Base-by-base conservation (phyloP, 2,113 vertebrate genomes). In the Platysternon megacephalum region DNA sequence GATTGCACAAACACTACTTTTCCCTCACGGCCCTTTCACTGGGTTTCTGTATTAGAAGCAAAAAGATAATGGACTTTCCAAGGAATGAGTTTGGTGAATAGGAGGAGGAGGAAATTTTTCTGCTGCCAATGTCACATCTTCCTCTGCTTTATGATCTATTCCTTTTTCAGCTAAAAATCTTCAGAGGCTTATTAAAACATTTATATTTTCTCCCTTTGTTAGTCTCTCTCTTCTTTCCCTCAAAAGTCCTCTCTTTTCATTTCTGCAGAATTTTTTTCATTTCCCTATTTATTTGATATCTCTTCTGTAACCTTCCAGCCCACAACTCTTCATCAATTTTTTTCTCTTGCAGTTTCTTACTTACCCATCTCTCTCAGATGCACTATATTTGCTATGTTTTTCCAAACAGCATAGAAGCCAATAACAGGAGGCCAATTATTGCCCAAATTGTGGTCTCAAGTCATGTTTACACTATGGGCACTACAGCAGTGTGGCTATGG, bases 371-470 rank as follows among this genome's bases (percentile, higher is more conserved):
- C 39, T 86, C 14, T 28, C 61, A 44, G 5, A 3, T 48, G 21
- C 6, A 16, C 2, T 48, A 16, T 52, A 28, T 16, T 35, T 61
- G 51, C 19, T 48, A 14, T 0, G 0, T 46, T 5, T 49, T 90
- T 90, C 46, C 19, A 46, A 84, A 16, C 7, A 83, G 11, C 8
- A 5, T 8, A 46, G 19, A 88, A 78, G 2, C 3, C 3, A 26
- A 6, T 32, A 76, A 65, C 32, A 16, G 65, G n/a, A 12, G 2
- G 0, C n/a, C n/a, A n/a, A n/a, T n/a, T 13, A 39, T 1, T 0
- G 3, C 1, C 2, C 3, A 74, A 93, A 83, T 79, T 79, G 42
- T 65, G 2, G 5, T 39, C 6, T 55, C 44, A 39, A 5, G 19
- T 39, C n/a, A 72, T 39, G 19, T 39, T 16, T 2, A 48, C 61